Percentiles rank a stretch among this genome's conserved stretches.
Evolutionary conservation across 1,140 invertebrate genomes (phyloP).

Genomic region (Polypedilum vanderplanki): DNA sequence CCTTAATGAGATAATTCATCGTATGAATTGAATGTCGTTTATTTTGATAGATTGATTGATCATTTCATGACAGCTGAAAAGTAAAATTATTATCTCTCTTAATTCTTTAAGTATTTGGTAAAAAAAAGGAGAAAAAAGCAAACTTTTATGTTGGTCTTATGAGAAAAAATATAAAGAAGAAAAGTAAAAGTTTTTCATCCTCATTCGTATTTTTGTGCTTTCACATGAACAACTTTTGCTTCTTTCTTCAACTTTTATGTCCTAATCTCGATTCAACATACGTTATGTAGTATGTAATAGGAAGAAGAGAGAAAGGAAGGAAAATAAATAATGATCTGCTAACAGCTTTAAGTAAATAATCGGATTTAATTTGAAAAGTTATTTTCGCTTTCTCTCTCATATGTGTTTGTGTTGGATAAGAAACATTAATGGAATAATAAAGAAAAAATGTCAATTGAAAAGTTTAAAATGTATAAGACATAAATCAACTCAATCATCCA

Average conservation of each 20-base stretch:
- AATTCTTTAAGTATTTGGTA: too few relatives aligned
- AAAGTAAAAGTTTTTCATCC: conserved; percentile 16
- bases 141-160: too few relatives aligned
- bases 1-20: conserved; percentile 19
- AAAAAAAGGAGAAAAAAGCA: too few relatives aligned
- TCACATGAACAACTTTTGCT: conserved; percentile 16
- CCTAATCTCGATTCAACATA: conserved; percentile 24
- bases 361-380: conserved; percentile 24
- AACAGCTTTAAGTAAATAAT: conserved; percentile 28
- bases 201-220: neutral
- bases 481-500: conserved; percentile 4
- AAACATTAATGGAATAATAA: too few relatives aligned
- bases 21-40: neutral
- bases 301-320: neutral
- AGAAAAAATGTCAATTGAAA: neutral
- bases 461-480: neutral
- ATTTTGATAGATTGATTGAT: too few relatives aligned
- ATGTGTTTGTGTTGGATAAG: neutral
- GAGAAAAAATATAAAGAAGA: neutral
- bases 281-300: conserved; percentile 1
- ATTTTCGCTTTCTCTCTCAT: neutral
- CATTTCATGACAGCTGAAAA: too few relatives aligned
- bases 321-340: conserved; percentile 29
- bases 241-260: conserved; percentile 6
- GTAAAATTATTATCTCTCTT: too few relatives aligned